phyloP scores from a whole-genome alignment of 1,140 invertebrate species.

The Lepidurus packardi region DNA sequence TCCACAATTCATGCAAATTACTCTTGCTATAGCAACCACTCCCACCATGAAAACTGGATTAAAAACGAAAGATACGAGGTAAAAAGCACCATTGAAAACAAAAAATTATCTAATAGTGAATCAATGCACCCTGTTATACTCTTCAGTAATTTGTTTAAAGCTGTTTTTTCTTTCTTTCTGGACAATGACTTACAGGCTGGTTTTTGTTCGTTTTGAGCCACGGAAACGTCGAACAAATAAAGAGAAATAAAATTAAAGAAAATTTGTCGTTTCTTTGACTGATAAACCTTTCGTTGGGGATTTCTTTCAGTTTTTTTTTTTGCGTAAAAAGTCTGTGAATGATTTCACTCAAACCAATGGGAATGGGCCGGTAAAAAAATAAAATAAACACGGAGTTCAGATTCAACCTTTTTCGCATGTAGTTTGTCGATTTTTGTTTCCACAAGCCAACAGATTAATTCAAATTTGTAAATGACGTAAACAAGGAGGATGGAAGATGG shows the following conservation, averaged over 20 bases:
- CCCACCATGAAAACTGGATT: background rate
- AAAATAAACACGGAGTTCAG: background rate
- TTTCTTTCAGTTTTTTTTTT: too few relatives aligned
- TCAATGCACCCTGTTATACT: background rate
- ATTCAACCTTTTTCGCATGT: constrained; percentile 22
- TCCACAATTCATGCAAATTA: background rate
- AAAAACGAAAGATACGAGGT: background rate
- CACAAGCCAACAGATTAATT: constrained; percentile 22
- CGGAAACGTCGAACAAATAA: background rate
- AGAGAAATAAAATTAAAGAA: background rate
- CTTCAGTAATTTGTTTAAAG: background rate
- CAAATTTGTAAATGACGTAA: constrained; percentile 19
- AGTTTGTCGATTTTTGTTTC: constrained; percentile 8
- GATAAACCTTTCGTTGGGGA: background rate
- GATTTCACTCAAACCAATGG: background rate
- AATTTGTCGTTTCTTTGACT: background rate
- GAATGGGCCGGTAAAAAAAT: background rate
- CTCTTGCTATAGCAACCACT: background rate
- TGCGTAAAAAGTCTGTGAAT: background rate
- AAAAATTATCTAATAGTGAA: background rate
- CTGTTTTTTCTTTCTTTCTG: background rate
- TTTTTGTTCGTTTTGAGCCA: background rate
- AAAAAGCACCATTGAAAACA: background rate
- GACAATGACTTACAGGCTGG: background rate
- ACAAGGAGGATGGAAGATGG: constrained; percentile 15